phyloP scores from a whole-genome alignment of 2,888 invertebrate species.

The Drosophila niveifrons region DNA sequence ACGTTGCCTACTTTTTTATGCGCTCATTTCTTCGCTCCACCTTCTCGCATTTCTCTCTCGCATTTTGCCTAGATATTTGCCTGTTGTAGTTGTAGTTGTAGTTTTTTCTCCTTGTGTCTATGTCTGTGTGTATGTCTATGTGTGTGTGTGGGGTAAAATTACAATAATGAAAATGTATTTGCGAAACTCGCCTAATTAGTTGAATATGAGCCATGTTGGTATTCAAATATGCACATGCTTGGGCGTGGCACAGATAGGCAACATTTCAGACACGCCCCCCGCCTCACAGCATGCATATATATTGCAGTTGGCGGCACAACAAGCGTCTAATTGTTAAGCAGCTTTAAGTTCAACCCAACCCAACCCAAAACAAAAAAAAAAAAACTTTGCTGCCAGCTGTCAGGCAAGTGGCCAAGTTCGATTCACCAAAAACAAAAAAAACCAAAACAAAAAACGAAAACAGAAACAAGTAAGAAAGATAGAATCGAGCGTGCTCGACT shows the following conservation, averaged over 20 bases:
- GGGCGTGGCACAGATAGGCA: constrained; percentile 36
- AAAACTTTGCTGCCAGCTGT: constrained; percentile 3
- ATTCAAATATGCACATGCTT: constrained; percentile 75
- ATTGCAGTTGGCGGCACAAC: constrained; percentile 29
- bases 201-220: constrained; percentile 78
- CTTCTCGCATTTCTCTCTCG: constrained; percentile 7
- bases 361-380: too few species aligned
- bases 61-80: constrained; percentile 3
- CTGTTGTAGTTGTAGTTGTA: not conserved
- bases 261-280: not conserved
- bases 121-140: not conserved
- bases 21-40: constrained; percentile 45
- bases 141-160: constrained; percentile 60
- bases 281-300: constrained; percentile 2
- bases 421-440: constrained; percentile 6
- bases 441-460: too few species aligned
- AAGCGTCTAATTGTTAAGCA: constrained; percentile 25
- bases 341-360: constrained; percentile 13
- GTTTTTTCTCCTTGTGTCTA: constrained; percentile 5
- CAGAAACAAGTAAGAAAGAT: too few species aligned
- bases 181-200: constrained; percentile 76
- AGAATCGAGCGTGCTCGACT: too few species aligned
- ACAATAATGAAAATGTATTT: constrained; percentile 80
- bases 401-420: constrained; percentile 5
- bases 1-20: constrained; percentile 64